A percentile compares a stretch with the other conserved stretches of the same genome.
Conservation (phyloP, 2,797 vertebrate genomes). For the Takifugu ocellatus region DNA sequence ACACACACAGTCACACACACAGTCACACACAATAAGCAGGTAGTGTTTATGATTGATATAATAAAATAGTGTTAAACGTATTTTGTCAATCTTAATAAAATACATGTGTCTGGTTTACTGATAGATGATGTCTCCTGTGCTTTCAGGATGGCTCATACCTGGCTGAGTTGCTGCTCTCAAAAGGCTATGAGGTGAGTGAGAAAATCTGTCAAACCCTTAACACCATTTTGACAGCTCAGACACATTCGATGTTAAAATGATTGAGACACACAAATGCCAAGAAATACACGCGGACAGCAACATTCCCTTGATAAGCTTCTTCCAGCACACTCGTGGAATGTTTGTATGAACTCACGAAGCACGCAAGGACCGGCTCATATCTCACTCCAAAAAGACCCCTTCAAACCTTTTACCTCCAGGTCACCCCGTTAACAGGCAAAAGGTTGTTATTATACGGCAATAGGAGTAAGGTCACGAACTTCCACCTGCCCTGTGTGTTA, state of each 20-base stretch:
- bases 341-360: constrained; percentile 25
- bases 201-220: constrained; percentile 3
- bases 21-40: constrained; percentile 6
- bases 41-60: too few species aligned
- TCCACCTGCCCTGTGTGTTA: constrained; percentile 29
- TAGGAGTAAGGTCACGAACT: constrained; percentile 30
- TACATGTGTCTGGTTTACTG: constrained; percentile 2
- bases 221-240: background rate
- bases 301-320: constrained; percentile 69
- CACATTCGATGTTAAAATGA: background rate
- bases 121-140: constrained; percentile 50
- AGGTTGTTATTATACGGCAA: constrained; percentile 35
- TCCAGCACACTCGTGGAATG: constrained; percentile 36
- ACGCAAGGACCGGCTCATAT: constrained; percentile 29
- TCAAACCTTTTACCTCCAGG: constrained; percentile 28
- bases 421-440: constrained; percentile 51
- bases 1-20: constrained; percentile 4
- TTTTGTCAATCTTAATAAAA: background rate
- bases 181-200: constrained; percentile 93
- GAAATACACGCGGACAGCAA: constrained; percentile 46
- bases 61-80: too few species aligned
- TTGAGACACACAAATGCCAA: constrained; percentile 13
- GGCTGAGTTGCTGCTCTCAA: constrained; percentile 95
- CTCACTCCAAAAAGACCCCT: constrained; percentile 45
- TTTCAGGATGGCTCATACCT: constrained; percentile 98